Evolutionary conservation across 92 coral and sea anemone genomes (phyloP), one percentile per base, ranked within the genome.

Genomic region (Actinostola sp.): DNA sequence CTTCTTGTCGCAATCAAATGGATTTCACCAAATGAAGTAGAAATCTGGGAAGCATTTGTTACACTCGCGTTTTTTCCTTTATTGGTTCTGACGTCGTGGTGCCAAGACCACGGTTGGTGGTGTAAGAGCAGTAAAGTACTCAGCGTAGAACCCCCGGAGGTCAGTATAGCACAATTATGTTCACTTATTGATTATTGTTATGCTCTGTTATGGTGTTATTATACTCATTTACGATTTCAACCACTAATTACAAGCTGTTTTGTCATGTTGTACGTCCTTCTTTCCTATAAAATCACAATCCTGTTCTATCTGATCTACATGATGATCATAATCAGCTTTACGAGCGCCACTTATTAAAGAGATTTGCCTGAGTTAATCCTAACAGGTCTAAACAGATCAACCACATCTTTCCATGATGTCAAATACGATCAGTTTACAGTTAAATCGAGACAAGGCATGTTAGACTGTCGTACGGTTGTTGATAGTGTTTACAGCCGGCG

Each of bases 101-200:
- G 97, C 55, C 92, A 87, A 57, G 97, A 91, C 30, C 78, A 91
- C 34, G 92, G 97, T 1, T 91, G 97, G 97, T 91, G 97, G 97
- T 78, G 72, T 13, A 76, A 54, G 34, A 67, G 84, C 19, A 83
- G 78, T 0, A 71, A 85, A 63, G 80, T 87, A 2, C 69, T 91
- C 16, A 91, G 79, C 26, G 92, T 91, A n/a, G 97, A 91, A 1
- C 54, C 82, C 0, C 97, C 97, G 0, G 85, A 91, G 82, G 97
- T 91, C 59, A 59, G 89, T 71, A 71, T 30, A 48, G 4, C n/a
- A 27, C 24, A 27, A 25, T 25, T 8, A 1, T 33, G 43, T 36
- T 27, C 7, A 19, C 54, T 55, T 58, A 38, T 32, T 17, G 14
- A 33, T 13, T 17, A 38, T 69, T 69, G 75, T 25, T 65, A 19